Base-by-base conservation (phyloP, 2,888 invertebrate species). In the Empis livida region DNA sequence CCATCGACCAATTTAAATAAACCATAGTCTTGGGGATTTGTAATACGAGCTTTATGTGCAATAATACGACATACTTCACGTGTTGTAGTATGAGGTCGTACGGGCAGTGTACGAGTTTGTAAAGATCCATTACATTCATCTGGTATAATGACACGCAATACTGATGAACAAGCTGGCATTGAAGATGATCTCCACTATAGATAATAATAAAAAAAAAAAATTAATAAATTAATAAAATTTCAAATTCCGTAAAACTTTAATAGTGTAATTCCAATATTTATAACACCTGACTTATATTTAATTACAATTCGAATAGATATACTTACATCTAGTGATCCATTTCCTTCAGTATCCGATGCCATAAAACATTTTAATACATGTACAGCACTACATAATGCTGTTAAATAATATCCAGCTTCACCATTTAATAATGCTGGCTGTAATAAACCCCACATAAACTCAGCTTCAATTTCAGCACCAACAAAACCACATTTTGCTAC, bases 21-120 rank as follows among this genome's bases (percentile, higher is more conserved):
- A 47, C 90, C 92, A 64, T 93, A 95, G 68, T 96, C 95, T 70
- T 94, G 93, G 15, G 95, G 92, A 71, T 95, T 96, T 49, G 94
- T 94, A 56, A 96, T 91, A 61, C 88, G 82, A 49, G 93, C 89
- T 63, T 94, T 93, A 65, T 94, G 93, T 14, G 95, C 95, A 48
- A 96, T 86, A 61, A 93, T 90, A 45, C 92, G 84, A 72, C 94
- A 92, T 46, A 96, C 83, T 70, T 95, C 94, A 45, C 85, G 79
- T 0, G 92, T 91, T 23, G 91, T 88, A 72, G 94, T 94, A 58
- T 91, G 90, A 0, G 94, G 93, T 58, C 94, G 77, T 55, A 93
- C 89, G 39, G 95, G 95, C 51, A 96, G 76, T 27, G 93, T 91
- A 66, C 92, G 88, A 49, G 90, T 85, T 54, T 90, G 81, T 61